Percentiles rank a stretch among this genome's conserved stretches.
Evolutionary conservation across 2,888 invertebrate genomes (phyloP).

Genomic region (Microplitis deprimator): DNA sequence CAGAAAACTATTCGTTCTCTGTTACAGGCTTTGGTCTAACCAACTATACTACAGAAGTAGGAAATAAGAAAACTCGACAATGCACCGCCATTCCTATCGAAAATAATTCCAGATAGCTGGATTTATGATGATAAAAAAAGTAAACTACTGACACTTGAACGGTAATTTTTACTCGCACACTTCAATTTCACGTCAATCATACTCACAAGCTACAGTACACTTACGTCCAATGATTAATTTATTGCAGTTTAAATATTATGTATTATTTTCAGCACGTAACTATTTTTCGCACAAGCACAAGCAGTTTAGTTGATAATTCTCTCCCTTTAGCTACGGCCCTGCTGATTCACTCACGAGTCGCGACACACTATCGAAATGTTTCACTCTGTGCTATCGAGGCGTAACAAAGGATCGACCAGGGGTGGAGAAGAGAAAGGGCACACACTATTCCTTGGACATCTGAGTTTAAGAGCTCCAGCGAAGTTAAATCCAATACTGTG

Average conservation of each 20-base stretch:
- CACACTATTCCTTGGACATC: not conserved
- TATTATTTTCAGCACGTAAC: not conserved
- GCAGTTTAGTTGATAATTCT: not conserved
- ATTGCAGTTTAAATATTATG: not conserved
- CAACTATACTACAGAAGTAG: slow-evolving; percentile 4
- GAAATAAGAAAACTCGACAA: slow-evolving; percentile 49
- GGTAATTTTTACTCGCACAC: slow-evolving; percentile 46
- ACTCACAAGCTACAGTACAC: not conserved
- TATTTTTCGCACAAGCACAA: not conserved
- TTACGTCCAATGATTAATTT: not conserved
- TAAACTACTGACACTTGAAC: slow-evolving; percentile 60
- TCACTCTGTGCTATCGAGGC: slow-evolving; percentile 15
- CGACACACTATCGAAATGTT: slow-evolving; percentile 32
- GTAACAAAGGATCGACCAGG: slow-evolving; percentile 39
- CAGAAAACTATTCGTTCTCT: slow-evolving; percentile 19
- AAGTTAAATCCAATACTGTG: not conserved
- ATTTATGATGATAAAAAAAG: slow-evolving; percentile 45
- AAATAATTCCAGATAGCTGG: slow-evolving; percentile 46
- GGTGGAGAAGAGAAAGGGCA: slow-evolving; percentile 16
- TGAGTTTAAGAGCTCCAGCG: not conserved
- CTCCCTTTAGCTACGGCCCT: slow-evolving; percentile 33
- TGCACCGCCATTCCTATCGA: slow-evolving; percentile 53
- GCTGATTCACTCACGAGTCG: slow-evolving; percentile 34
- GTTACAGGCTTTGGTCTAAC: not conserved
- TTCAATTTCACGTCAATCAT: not conserved